Evolutionary conservation across 1,140 invertebrate species (phyloP).

Genomic region (Polyergus mexicanus): DNA sequence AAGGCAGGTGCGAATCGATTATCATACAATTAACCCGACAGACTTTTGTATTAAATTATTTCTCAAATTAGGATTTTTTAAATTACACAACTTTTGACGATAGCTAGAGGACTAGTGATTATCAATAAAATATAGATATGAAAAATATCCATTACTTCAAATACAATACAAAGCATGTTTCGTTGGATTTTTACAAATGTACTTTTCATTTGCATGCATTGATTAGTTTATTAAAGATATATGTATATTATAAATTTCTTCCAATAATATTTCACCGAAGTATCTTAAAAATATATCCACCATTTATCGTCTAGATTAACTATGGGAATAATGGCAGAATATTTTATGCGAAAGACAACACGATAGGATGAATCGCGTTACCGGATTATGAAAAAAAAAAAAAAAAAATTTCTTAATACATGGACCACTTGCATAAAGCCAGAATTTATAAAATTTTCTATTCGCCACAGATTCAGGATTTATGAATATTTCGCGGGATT

Average conservation of each 20-base stretch:
- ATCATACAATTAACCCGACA: conserved; percentile 23
- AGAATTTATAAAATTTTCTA: neutral
- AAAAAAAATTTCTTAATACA: neutral
- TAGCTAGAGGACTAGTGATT: neutral
- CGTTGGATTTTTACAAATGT: neutral
- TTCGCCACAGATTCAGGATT: neutral
- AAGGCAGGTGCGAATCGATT: conserved; percentile 26
- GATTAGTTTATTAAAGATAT: neutral
- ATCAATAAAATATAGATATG: neutral
- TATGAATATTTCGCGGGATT: conserved; percentile 15
- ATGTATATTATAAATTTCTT: neutral
- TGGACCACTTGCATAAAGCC: neutral
- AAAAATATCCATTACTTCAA: neutral
- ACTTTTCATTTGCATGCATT: neutral
- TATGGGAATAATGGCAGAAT: neutral
- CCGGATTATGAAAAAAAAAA: neutral
- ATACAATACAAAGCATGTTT: neutral
- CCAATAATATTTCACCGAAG: neutral
- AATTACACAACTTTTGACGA: neutral
- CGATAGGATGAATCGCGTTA: neutral
- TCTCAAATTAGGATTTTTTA: neutral
- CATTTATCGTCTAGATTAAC: neutral
- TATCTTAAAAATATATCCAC: neutral
- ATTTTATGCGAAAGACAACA: neutral
- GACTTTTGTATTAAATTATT: neutral